Percentiles rank a stretch among this genome's conserved stretches.
Evolutionary conservation across 2,888 invertebrate genomes (phyloP).

Genomic region (Patella pellucida): DNA sequence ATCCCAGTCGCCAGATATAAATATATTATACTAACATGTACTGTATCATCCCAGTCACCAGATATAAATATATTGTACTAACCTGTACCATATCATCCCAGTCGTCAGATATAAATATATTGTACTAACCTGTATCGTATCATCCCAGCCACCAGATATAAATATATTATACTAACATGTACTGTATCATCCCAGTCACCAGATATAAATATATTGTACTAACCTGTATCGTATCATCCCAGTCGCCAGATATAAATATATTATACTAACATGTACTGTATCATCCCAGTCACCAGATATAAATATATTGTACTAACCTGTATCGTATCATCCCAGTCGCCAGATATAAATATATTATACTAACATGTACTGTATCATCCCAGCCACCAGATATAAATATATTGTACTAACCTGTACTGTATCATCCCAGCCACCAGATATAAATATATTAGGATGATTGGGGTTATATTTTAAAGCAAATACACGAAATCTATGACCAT

Average conservation of each 20-base stretch:
- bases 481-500: constrained; percentile 69
- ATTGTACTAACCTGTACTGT: constrained; percentile 65
- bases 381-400: constrained; percentile 66
- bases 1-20: too few relatives aligned
- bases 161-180: constrained; percentile 56
- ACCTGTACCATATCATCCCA: constrained; percentile 72
- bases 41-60: constrained; percentile 72
- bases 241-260: constrained; percentile 51
- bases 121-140: constrained; percentile 67
- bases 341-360: constrained; percentile 12
- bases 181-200: too few relatives aligned
- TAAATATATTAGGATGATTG: constrained; percentile 61
- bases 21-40: constrained; percentile 36
- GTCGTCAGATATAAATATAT: constrained; percentile 61
- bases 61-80: constrained; percentile 17
- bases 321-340: constrained; percentile 72
- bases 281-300: too few relatives aligned
- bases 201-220: too few relatives aligned
- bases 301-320: constrained; percentile 34
- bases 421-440: constrained; percentile 71
- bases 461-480: constrained; percentile 69
- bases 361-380: constrained; percentile 71
- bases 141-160: constrained; percentile 71
- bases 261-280: constrained; percentile 6
- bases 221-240: constrained; percentile 71